These are phyloP conservation scores for Cryptocheilus praepositus DNA, from an alignment of 2,888 invertebrate genomes.

Conservation along the genomic window DNA sequence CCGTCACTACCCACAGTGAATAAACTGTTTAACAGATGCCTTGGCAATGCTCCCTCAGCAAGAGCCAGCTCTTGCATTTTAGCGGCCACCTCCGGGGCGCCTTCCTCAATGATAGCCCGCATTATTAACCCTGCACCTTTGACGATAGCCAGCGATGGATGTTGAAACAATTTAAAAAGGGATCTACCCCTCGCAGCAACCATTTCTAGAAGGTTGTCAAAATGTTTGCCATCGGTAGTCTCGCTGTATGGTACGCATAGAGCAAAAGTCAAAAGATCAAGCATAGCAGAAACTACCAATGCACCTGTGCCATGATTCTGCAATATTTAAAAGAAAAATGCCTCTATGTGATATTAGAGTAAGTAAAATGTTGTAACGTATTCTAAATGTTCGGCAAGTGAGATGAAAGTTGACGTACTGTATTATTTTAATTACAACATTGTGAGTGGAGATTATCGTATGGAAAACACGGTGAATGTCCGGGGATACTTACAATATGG, in stretches of 20 bases:
- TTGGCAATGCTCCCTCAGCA: constrained; percentile 96
- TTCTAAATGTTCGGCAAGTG: background rate
- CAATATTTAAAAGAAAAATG: constrained; percentile 30
- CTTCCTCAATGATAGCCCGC: constrained; percentile 98
- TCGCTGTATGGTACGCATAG: constrained; percentile 99
- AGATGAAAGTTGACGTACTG: background rate
- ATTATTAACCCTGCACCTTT: constrained; percentile 98
- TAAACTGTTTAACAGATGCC: constrained; percentile 93
- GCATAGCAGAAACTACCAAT: constrained; percentile 96
- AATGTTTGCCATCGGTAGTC: constrained; percentile 97
- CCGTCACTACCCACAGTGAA: constrained; percentile 90
- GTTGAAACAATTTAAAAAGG: constrained; percentile 94
- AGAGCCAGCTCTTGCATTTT: constrained; percentile 97
- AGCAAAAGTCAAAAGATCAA: constrained; percentile 98
- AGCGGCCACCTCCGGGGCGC: constrained; percentile 91
- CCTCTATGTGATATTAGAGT: constrained; percentile 2
- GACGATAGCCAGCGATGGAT: constrained; percentile 97
- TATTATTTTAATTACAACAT: constrained; percentile 5
- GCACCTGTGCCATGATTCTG: constrained; percentile 96
- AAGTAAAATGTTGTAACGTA: background rate
- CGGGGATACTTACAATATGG: constrained; percentile 86
- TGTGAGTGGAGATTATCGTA: too few relatives aligned
- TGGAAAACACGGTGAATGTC: too few relatives aligned
- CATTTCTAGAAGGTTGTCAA: constrained; percentile 94
- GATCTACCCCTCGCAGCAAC: constrained; percentile 94